Base-by-base conservation (phyloP, 2,797 vertebrate genomes). In the Myotis findleyi region DNA sequence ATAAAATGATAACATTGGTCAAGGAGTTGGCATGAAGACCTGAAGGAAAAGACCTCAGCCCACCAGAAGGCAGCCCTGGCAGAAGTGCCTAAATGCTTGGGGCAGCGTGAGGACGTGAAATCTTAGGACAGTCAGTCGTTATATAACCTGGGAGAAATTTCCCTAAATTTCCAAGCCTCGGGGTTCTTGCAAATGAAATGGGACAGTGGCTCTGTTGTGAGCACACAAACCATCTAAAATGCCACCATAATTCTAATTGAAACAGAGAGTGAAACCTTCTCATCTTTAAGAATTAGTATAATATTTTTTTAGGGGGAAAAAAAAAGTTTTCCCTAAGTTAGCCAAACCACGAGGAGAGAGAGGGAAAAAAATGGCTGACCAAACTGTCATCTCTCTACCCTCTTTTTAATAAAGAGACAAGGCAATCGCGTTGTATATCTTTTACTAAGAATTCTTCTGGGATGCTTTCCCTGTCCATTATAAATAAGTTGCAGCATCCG, bases 321-420 rank as follows among this genome's bases (percentile, higher is more conserved):
- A 8, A 8, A 8, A 73, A 41, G 2, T 76, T 84, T 83, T 85
- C 36, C 6, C 1, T 57, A 92, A 80, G 71, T 75, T 83, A 87
- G 81, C 47, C 92, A 87, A 76, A 64, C 14, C 79, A 55, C 2
- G 21, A 80, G 30, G 51, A 59, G 33, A 79, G 11, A 64, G 5
- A 38, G 1, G 14, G 25, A 14, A 1, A 20, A 41, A 17, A 62
- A 59, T 7, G 59, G 51, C 33, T 71, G 62, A 53, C 51, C 55
- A 16, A 49, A 66, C 27, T 87, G 84, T 90, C 2, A 23, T 30
- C 20, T 77, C 44, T 36, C 9, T 44, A 20, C 68, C 4, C 27
- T 89, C 68, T 71, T 84, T 85, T 83, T 49, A 80, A 51, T 71
- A 86, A 82, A 69, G 69, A 92, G n/a, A 79, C 36, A 41, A 68